Evolutionary conservation across 2,797 vertebrate species (phyloP).

Genomic region (Fistularia tabacaria): DNA sequence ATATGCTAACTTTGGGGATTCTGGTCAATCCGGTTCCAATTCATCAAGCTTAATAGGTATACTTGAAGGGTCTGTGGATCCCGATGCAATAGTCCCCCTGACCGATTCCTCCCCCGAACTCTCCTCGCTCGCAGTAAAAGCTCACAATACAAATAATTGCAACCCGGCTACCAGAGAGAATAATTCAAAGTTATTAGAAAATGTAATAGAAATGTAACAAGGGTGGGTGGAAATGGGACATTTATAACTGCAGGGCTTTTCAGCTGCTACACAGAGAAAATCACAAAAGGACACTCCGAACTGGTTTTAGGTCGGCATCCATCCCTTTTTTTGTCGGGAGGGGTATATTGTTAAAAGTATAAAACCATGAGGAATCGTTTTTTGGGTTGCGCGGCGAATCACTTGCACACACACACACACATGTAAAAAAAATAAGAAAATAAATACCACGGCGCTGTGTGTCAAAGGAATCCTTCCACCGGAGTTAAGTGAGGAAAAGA

Average conservation of each 20-base stretch:
- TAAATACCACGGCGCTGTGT: conserved; percentile 5
- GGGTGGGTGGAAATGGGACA: conserved; percentile 12
- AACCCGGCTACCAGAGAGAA: conserved; percentile 28
- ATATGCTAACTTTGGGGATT: conserved; percentile 40
- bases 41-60: conserved; percentile 52
- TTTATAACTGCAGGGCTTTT: conserved; percentile 21
- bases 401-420: conserved; percentile 1
- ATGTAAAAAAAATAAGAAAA: conserved; percentile 5
- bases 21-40: conserved; percentile 52
- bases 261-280: conserved; percentile 1
- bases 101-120: conserved; percentile 27
- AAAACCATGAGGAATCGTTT: conserved; percentile 5
- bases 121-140: conserved; percentile 2
- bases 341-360: neutral
- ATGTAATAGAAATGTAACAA: conserved; percentile 11
- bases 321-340: neutral
- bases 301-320: conserved; percentile 18
- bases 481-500: conserved; percentile 16
- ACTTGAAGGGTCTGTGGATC: conserved; percentile 35
- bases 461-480: conserved; percentile 24
- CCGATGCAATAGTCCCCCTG: conserved; percentile 18
- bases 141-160: conserved; percentile 35
- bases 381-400: neutral
- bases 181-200: conserved; percentile 35
- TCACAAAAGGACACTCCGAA: conserved; percentile 8